Evolutionary conservation across 2,888 invertebrate species (phyloP).

Genomic region (Diplazon laetatorius): DNA sequence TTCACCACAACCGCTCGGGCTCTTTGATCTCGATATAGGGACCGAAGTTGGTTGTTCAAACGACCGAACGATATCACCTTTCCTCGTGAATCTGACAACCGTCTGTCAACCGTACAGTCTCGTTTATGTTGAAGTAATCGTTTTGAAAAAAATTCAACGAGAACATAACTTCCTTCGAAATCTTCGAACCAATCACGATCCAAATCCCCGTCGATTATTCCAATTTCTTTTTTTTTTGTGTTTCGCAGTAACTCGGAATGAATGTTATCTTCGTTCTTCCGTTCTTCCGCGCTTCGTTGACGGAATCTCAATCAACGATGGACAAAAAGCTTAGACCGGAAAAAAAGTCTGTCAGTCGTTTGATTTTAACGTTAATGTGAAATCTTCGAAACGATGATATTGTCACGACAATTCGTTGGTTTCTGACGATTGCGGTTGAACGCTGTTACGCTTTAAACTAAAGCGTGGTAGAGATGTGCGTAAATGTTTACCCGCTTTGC

Average conservation of each 20-base stretch:
- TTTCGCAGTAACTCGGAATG: too few relatives aligned
- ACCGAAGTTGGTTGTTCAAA: slow-evolving; percentile 10
- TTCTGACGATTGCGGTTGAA: slow-evolving; percentile 36
- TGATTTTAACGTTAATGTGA: too few relatives aligned
- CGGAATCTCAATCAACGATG: too few relatives aligned
- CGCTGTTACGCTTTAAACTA: slow-evolving; percentile 73
- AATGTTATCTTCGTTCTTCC: too few relatives aligned
- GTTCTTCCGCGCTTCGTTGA: too few relatives aligned
- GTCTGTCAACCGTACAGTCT: background rate
- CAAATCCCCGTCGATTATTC: background rate
- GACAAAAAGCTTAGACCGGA: too few relatives aligned
- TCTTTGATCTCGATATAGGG: background rate
- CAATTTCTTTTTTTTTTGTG: background rate
- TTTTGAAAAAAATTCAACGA: slow-evolving; percentile 24
- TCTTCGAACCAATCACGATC: too few relatives aligned
- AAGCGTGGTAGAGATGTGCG: slow-evolving; percentile 68
- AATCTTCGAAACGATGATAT: background rate
- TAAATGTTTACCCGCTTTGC: slow-evolving; percentile 74
- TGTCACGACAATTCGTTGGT: slow-evolving; percentile 5
- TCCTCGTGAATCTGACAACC: slow-evolving; percentile 28
- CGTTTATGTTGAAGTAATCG: slow-evolving; percentile 21
- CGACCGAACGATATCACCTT: slow-evolving; percentile 37
- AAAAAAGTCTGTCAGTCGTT: too few relatives aligned
- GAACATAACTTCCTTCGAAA: slow-evolving; percentile 51
- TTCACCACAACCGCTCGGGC: background rate